phyloP scores from a whole-genome alignment of 2,797 vertebrate species.

The Valencia hispanica region DNA sequence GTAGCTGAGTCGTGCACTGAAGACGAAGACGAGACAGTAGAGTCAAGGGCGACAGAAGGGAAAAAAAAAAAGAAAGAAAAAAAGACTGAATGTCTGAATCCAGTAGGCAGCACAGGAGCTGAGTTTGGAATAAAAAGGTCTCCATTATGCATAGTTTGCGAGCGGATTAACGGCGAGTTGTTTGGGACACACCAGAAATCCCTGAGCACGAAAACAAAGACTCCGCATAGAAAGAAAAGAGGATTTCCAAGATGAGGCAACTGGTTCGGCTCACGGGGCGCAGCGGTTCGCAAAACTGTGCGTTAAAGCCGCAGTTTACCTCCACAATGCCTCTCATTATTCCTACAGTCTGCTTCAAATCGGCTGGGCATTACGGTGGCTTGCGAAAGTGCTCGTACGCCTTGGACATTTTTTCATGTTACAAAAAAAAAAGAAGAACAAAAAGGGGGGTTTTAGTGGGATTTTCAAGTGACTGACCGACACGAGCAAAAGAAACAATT shows the following conservation, averaged over 20 bases:
- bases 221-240: constrained; percentile 56
- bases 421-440: neutral
- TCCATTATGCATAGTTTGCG: constrained; percentile 55
- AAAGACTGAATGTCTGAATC: constrained; percentile 31
- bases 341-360: neutral
- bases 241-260: constrained; percentile 66
- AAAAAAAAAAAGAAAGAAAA: too few species aligned
- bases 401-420: neutral
- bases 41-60: constrained; percentile 18
- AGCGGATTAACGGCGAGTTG: constrained; percentile 59
- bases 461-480: too few species aligned
- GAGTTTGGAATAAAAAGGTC: constrained; percentile 20
- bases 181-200: constrained; percentile 53
- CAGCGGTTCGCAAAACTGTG: constrained; percentile 13
- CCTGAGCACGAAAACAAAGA: constrained; percentile 51
- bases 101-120: constrained; percentile 11
- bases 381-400: neutral
- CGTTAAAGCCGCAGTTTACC: neutral
- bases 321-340: constrained; percentile 14
- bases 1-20: constrained; percentile 30
- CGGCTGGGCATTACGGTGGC: neutral
- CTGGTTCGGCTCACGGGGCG: constrained; percentile 29
- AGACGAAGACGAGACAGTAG: constrained; percentile 23
- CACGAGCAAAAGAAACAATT: too few species aligned
- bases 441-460: neutral